phyloP scores from a whole-genome alignment of 2,797 vertebrate species.

The Sparidentex hasta region DNA sequence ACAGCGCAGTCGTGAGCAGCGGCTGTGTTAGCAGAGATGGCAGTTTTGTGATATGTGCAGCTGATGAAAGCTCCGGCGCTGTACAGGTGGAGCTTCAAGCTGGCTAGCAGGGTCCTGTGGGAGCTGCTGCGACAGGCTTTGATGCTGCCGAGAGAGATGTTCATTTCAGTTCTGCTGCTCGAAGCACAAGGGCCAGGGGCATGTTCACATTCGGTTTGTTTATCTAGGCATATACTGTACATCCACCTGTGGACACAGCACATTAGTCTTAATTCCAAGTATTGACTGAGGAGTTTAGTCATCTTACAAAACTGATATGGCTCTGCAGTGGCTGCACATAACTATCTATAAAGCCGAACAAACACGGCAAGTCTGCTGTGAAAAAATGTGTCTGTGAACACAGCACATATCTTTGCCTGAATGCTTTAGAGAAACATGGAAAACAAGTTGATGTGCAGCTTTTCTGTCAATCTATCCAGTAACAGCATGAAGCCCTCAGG shows the following conservation, averaged over 20 bases:
- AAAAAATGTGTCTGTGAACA: constrained; percentile 23
- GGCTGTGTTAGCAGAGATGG: constrained; percentile 58
- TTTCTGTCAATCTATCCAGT: constrained; percentile 56
- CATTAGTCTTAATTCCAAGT: constrained; percentile 7
- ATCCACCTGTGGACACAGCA: constrained; percentile 34
- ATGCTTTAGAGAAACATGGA: constrained; percentile 39
- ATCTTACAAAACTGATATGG: background rate
- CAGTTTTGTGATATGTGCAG: constrained; percentile 57
- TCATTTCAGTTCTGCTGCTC: constrained; percentile 50
- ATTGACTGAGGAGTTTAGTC: background rate
- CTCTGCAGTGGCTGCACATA: background rate
- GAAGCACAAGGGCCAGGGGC: constrained; percentile 12
- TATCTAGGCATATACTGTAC: background rate
- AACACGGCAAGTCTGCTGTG: background rate
- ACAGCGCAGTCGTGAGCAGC: constrained; percentile 27
- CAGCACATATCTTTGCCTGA: constrained; percentile 1
- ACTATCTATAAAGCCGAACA: background rate
- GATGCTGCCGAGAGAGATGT: constrained; percentile 68
- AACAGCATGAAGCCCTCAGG: constrained; percentile 48
- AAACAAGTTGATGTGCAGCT: constrained; percentile 52
- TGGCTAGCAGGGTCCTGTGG: constrained; percentile 56
- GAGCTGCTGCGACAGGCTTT: constrained; percentile 67
- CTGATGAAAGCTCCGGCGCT: constrained; percentile 67
- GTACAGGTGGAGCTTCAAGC: constrained; percentile 70
- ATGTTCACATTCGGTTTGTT: constrained; percentile 30